These are phyloP conservation scores for Habroteleia sp. DNA, from an alignment of 2,888 invertebrate genomes.

Conservation along the genomic window DNA sequence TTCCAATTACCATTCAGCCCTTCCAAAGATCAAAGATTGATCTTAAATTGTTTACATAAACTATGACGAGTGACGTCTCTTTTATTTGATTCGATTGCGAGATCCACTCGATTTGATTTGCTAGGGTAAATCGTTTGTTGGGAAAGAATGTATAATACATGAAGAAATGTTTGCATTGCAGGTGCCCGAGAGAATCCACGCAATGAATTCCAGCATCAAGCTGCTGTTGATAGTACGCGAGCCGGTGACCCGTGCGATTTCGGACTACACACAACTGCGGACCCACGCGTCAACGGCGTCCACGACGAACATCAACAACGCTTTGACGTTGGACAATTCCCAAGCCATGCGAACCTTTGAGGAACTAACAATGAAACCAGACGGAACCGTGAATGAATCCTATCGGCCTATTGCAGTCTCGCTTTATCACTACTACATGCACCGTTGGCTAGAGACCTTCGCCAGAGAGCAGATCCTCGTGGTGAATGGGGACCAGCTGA, in stretches of 20 bases:
- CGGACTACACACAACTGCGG: conserved; percentile 96
- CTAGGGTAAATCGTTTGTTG: no score
- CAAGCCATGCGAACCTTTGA: conserved; percentile 85
- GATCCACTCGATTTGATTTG: neutral
- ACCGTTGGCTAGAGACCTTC: conserved; percentile 96
- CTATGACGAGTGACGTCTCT: no score
- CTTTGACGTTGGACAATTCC: conserved; percentile 57
- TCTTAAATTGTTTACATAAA: no score
- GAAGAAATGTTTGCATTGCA: conserved; percentile 77
- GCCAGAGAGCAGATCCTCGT: conserved; percentile 94
- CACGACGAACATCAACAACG: conserved; percentile 80
- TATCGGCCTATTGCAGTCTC: conserved; percentile 94
- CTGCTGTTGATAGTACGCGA: conserved; percentile 96
- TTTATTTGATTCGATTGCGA: no score
- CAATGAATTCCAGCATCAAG: conserved; percentile 96
- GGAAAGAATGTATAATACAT: no score
- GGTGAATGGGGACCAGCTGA: conserved; percentile 95
- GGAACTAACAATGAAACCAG: conserved; percentile 89
- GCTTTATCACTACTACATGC: conserved; percentile 94
- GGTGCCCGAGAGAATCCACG: conserved; percentile 95
- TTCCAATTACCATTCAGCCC: no score
- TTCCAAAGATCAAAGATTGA: no score
- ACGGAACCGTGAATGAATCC: conserved; percentile 91
- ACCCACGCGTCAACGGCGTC: conserved; percentile 90
- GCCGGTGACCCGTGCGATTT: conserved; percentile 97